Conservation (phyloP, 2,888 invertebrate species). For the Nemotelus nigrinus region DNA sequence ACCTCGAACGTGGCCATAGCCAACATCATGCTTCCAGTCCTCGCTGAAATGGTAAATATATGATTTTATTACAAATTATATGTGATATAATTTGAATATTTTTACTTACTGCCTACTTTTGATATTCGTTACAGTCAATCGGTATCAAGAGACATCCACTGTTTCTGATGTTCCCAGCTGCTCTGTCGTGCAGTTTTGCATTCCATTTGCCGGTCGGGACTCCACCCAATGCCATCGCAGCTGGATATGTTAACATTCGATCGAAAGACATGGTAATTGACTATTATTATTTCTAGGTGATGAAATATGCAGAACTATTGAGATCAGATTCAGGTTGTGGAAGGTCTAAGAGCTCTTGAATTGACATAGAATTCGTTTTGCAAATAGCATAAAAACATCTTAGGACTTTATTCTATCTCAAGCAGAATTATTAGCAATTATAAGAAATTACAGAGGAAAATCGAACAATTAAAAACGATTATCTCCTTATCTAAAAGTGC, state of each 20-base stretch:
- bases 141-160: constrained; percentile 82
- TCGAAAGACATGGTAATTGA: constrained; percentile 77
- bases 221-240: constrained; percentile 93
- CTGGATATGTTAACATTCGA: constrained; percentile 82
- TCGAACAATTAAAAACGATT: no score
- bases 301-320: no score
- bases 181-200: constrained; percentile 89
- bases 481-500: no score
- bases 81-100: constrained; percentile 10
- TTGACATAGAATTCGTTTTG: background rate
- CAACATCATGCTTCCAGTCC: constrained; percentile 85
- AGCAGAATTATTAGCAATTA: no score
- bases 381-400: background rate
- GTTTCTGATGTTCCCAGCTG: constrained; percentile 88
- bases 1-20: constrained; percentile 92
- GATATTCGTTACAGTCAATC: constrained; percentile 69
- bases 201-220: constrained; percentile 95
- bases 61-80: constrained; percentile 47
- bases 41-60: constrained; percentile 76
- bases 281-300: no score
- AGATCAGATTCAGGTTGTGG: no score
- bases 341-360: no score
- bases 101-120: background rate
- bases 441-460: no score
- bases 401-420: no score